Evolutionary conservation across 2,113 vertebrate species (phyloP).

Genomic region (Micronisus gabar): DNA sequence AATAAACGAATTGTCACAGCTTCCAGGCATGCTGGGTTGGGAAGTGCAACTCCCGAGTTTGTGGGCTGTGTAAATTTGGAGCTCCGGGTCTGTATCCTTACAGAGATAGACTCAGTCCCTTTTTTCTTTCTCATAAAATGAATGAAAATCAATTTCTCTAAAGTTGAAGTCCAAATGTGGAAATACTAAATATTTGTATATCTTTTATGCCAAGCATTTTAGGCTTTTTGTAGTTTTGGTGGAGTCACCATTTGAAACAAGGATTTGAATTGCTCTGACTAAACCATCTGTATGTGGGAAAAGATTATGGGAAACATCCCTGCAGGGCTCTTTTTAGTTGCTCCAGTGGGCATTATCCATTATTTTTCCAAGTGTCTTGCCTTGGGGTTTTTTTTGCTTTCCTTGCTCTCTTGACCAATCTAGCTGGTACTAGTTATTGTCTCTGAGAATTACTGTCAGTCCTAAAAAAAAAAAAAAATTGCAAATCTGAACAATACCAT

Average conservation of each 20-base stretch:
- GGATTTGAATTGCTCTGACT: neutral
- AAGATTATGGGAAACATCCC: conserved; percentile 1
- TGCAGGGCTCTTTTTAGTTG: neutral
- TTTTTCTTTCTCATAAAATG: neutral
- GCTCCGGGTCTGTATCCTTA: neutral
- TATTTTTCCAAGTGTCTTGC: conserved; percentile 5
- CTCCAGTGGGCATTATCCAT: neutral
- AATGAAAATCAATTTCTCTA: neutral
- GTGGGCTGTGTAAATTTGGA: neutral
- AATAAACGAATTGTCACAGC: neutral
- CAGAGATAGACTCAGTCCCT: neutral
- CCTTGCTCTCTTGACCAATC: conserved; percentile 3
- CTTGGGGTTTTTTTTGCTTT: neutral
- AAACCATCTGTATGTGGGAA: conserved; percentile 1
- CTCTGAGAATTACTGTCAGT: neutral
- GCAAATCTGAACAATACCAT: neutral
- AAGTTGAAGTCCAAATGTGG: neutral
- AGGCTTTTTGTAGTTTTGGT: neutral
- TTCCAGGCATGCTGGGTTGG: neutral
- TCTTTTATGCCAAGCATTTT: neutral
- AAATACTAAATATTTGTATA: neutral
- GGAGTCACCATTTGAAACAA: neutral
- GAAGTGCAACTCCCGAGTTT: neutral
- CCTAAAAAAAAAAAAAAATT: neutral
- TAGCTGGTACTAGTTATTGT: conserved; percentile 20